These are phyloP conservation scores for Gallinago solitaria DNA, from an alignment of 2,797 vertebrate species.

Conservation along the genomic window DNA sequence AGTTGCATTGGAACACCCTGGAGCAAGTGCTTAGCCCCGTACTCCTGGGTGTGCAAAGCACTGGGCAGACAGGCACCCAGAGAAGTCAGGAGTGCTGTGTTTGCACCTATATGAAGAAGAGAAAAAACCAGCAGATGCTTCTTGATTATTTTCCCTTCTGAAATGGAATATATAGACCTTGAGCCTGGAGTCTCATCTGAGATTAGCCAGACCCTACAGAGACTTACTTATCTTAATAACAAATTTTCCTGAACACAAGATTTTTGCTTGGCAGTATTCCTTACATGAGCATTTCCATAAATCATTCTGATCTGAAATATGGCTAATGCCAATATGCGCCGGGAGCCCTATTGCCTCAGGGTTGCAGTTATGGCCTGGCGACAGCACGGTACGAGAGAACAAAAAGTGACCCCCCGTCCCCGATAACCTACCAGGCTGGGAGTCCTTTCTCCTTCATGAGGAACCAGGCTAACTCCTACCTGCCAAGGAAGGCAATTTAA, in stretches of 20 bases:
- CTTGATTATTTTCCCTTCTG: not conserved
- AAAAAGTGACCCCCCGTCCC: not conserved
- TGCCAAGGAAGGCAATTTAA: not conserved
- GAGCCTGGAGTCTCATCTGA: not conserved
- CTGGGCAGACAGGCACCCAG: not conserved
- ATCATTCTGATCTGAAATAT: not conserved
- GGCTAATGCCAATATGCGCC: not conserved
- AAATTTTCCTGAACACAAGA: not conserved
- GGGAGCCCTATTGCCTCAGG: not conserved
- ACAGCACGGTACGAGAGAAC: not conserved
- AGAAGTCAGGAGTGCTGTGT: not conserved
- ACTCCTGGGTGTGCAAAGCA: not conserved
- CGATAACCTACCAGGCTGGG: not conserved
- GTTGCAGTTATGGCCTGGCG: not conserved
- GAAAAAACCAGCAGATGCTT: not conserved
- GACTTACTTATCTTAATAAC: not conserved
- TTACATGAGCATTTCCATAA: not conserved
- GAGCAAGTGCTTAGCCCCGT: not conserved
- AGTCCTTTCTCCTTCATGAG: not conserved
- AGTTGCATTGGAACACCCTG: not conserved
- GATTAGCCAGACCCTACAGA: not conserved
- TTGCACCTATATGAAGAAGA: not conserved
- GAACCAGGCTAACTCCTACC: not conserved
- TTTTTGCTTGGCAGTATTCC: not conserved
- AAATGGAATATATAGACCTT: not conserved